A percentile compares a stretch with the other conserved stretches of the same genome.
Conservation (phyloP, 2,888 invertebrate genomes). For the Sepioteuthis lessoniana region DNA sequence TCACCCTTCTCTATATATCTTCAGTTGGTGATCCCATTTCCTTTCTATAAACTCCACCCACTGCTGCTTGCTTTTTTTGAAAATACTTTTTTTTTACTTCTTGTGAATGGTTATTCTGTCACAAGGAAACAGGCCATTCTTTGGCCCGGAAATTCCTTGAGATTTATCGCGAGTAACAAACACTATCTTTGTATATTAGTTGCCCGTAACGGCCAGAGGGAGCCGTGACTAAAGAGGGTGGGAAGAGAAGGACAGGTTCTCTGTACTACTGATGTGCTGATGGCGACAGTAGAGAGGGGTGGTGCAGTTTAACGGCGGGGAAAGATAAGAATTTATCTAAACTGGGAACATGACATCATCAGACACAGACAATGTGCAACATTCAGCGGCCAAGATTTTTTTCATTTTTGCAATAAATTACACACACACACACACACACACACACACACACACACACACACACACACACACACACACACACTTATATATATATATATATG, state of each 20-base stretch:
- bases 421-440: neutral
- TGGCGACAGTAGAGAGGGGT: neutral
- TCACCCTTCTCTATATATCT: neutral
- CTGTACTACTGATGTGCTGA: constrained; percentile 3
- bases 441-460: neutral
- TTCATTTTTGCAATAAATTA: neutral
- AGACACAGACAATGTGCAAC: neutral
- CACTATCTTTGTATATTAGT: neutral
- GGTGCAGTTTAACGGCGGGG: neutral
- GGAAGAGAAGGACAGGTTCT: neutral
- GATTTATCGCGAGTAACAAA: neutral
- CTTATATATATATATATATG: neutral
- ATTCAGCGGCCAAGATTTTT: neutral
- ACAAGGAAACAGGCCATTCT: constrained; percentile 16
- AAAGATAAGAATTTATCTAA: neutral
- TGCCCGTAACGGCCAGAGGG: constrained; percentile 21
- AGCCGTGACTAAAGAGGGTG: constrained; percentile 33
- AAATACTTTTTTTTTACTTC: neutral
- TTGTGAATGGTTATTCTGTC: neutral
- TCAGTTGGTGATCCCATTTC: neutral
- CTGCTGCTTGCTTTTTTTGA: neutral
- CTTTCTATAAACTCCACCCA: constrained; percentile 25
- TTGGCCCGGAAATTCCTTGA: constrained; percentile 11
- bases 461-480: neutral
- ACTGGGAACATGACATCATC: constrained; percentile 33